Conservation (phyloP, 2,797 vertebrate species). For the Sebastes itinus region DNA sequence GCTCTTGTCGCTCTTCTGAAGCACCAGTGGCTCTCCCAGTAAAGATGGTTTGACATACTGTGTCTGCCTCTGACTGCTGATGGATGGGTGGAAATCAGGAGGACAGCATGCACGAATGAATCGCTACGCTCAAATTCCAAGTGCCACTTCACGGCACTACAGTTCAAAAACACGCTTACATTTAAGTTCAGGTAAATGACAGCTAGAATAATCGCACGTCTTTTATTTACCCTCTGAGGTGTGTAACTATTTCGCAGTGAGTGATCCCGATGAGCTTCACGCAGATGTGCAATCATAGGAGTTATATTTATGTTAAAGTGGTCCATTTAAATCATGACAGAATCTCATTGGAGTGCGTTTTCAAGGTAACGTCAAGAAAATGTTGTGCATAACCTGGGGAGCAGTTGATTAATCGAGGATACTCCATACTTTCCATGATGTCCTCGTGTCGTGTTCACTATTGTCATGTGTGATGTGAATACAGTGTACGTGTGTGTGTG, state of each 20-base stretch:
- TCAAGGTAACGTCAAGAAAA: conserved; percentile 32
- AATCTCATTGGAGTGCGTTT: conserved; percentile 5
- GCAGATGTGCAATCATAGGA: conserved; percentile 4
- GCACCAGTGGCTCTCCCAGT: conserved; percentile 12
- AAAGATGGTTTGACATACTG: conserved; percentile 45
- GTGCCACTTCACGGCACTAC: conserved; percentile 5
- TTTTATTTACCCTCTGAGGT: conserved; percentile 9
- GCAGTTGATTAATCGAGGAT: background rate
- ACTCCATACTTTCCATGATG: conserved; percentile 28
- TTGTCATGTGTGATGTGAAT: conserved; percentile 9
- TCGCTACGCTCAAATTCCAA: conserved; percentile 35
- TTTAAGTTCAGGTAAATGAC: conserved; percentile 30
- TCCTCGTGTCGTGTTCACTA: background rate
- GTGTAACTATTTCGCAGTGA: background rate
- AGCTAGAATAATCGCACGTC: background rate
- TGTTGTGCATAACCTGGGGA: conserved; percentile 63
- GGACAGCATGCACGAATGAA: conserved; percentile 38
- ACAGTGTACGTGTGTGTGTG: background rate
- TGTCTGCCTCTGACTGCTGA: conserved; percentile 38
- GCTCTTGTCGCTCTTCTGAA: background rate
- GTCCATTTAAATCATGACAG: background rate
- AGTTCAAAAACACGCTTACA: background rate
- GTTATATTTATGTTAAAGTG: background rate
- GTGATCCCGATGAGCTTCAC: background rate
- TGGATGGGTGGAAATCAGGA: conserved; percentile 48